Percentiles rank a stretch among this genome's conserved stretches.
Evolutionary conservation across 23 tunicate species (phyloP).

Genomic region (Ciona savignyi): DNA sequence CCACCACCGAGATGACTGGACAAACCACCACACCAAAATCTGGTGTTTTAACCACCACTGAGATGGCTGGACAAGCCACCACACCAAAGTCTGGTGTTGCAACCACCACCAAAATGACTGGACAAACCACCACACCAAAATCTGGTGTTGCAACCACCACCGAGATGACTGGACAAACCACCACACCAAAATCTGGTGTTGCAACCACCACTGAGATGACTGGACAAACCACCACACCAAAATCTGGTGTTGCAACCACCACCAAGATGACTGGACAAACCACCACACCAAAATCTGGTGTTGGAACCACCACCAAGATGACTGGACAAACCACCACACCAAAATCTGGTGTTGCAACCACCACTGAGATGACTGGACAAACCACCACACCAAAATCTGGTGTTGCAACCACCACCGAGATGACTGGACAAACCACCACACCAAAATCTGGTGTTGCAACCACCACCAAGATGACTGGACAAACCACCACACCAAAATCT

Average conservation of each 20-base stretch:
- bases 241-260: conserved; percentile 31
- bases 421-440: conserved; percentile 4
- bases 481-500: conserved; percentile 7
- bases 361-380: conserved; percentile 5
- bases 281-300: conserved; percentile 25
- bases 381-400: conserved; percentile 14
- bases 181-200: conserved; percentile 7
- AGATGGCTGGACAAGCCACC: conserved; percentile 1
- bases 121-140: conserved; percentile 7
- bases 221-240: conserved; percentile 16
- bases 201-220: conserved; percentile 22
- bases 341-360: conserved; percentile 22
- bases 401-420: conserved; percentile 16
- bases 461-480: conserved; percentile 1
- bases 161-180: conserved; percentile 14
- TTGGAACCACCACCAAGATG: conserved; percentile 23
- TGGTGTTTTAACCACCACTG: conserved; percentile 3
- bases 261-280: conserved; percentile 3
- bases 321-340: conserved; percentile 27
- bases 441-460: conserved; percentile 11
- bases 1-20: conserved; percentile 16
- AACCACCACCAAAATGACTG: neutral
- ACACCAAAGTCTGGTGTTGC: neutral
- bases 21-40: conserved; percentile 8
- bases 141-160: conserved; percentile 18